These are phyloP conservation scores for Triops longicaudatus DNA, from an alignment of 1,140 invertebrate genomes.

Conservation along the genomic window DNA sequence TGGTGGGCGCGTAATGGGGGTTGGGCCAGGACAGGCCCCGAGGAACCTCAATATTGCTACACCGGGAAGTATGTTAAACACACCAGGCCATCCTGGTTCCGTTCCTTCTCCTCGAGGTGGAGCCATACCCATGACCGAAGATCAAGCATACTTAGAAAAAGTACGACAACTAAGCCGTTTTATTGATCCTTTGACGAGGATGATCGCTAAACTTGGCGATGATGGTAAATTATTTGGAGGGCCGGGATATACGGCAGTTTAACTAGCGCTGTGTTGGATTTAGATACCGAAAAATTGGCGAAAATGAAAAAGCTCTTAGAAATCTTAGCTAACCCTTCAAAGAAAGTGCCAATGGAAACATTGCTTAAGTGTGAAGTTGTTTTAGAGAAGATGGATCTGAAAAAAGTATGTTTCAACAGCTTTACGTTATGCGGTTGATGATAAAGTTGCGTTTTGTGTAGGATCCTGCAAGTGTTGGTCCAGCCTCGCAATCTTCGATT, in stretches of 20 bases:
- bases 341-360: constrained; percentile 77
- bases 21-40: constrained; percentile 21
- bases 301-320: constrained; percentile 88
- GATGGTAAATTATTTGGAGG: constrained; percentile 49
- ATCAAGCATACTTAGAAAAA: constrained; percentile 84
- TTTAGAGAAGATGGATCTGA: constrained; percentile 73
- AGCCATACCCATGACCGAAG: constrained; percentile 47
- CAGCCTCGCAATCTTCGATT: constrained; percentile 22
- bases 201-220: constrained; percentile 76
- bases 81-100: constrained; percentile 52
- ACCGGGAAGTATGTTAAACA: constrained; percentile 56
- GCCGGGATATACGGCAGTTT: constrained; percentile 20
- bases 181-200: constrained; percentile 78
- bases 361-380: constrained; percentile 86
- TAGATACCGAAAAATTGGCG: constrained; percentile 72
- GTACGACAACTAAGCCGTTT: constrained; percentile 75
- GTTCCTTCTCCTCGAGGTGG: constrained; percentile 46
- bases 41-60: neutral
- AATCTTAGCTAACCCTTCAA: constrained; percentile 77
- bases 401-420: constrained; percentile 42
- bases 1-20: neutral
- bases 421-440: too few relatives aligned
- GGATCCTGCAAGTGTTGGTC: constrained; percentile 24
- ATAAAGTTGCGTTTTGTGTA: neutral
- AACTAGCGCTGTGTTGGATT: constrained; percentile 32